Percentiles rank a stretch among this genome's conserved stretches.
Evolutionary conservation across 2,888 invertebrate species (phyloP).

Genomic region (Lysandra coridon): DNA sequence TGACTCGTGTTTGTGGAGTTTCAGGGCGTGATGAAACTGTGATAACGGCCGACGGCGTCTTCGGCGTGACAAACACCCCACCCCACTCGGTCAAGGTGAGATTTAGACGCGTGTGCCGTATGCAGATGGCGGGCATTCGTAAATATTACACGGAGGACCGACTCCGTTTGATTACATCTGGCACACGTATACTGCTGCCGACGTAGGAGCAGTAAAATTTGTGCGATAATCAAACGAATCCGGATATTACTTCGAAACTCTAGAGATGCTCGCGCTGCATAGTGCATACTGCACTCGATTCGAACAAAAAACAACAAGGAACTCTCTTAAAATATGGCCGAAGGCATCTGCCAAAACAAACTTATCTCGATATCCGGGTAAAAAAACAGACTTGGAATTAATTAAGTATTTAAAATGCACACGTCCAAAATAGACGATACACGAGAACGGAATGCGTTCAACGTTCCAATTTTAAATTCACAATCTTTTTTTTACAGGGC

Average conservation of each 20-base stretch:
- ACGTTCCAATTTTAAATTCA: constrained; percentile 59
- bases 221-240: neutral
- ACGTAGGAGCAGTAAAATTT: neutral
- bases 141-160: neutral
- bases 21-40: neutral
- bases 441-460: constrained; percentile 57
- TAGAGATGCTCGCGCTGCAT: neutral
- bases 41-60: neutral
- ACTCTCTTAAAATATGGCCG: neutral
- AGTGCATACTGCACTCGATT: neutral
- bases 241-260: neutral
- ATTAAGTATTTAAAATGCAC: constrained; percentile 32
- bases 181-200: neutral
- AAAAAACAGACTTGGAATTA: constrained; percentile 2
- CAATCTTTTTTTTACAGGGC: constrained; percentile 49
- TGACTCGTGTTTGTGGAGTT: constrained; percentile 12
- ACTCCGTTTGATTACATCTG: neutral
- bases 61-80: neutral
- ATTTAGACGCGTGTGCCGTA: constrained; percentile 5
- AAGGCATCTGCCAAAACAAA: constrained; percentile 26
- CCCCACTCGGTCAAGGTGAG: constrained; percentile 22
- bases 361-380: constrained; percentile 21
- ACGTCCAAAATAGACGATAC: constrained; percentile 57
- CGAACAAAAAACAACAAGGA: constrained; percentile 20
- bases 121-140: constrained; percentile 1